Evolutionary conservation across 2,797 vertebrate genomes (phyloP).

Genomic region (Brachyrhaphis roseni): DNA sequence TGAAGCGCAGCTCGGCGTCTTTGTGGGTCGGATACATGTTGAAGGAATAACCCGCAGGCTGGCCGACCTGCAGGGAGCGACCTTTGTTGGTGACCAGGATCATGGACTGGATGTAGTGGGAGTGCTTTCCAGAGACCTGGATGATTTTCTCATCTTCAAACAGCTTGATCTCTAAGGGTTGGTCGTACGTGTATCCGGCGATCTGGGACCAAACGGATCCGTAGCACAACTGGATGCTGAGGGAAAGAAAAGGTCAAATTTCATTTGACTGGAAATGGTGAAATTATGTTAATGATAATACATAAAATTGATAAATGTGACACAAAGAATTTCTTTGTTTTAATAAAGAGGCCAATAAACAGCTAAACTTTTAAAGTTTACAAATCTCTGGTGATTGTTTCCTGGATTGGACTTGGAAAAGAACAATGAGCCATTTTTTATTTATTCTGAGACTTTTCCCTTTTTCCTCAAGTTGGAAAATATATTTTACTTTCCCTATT

Average conservation of each 20-base stretch:
- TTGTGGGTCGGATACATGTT: conserved; percentile 43
- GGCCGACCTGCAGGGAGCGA: conserved; percentile 22
- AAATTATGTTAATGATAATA: background rate
- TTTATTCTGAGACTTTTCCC: background rate
- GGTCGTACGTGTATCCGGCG: rapidly evolving
- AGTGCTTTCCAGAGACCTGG: conserved; percentile 48
- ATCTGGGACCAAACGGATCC: background rate
- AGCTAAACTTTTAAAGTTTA: background rate
- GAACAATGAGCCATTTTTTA: background rate
- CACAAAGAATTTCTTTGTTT: background rate
- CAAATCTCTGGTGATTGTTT: background rate
- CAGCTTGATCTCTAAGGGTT: background rate
- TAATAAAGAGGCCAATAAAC: background rate
- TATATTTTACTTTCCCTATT: background rate
- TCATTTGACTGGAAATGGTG: background rate
- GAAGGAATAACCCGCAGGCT: conserved; percentile 26
- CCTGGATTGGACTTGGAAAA: background rate
- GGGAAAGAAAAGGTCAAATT: background rate
- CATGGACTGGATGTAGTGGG: conserved; percentile 20
- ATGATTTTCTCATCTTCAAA: conserved; percentile 29
- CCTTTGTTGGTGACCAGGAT: conserved; percentile 45
- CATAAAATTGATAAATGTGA: background rate
- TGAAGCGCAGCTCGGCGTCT: conserved; percentile 38
- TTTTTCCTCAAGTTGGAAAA: background rate
- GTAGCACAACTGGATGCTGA: conserved; percentile 13